Evolutionary conservation across 2,888 invertebrate genomes (phyloP), one percentile per base, ranked within the genome.

Genomic region (Rhorus exstirpatorius): DNA sequence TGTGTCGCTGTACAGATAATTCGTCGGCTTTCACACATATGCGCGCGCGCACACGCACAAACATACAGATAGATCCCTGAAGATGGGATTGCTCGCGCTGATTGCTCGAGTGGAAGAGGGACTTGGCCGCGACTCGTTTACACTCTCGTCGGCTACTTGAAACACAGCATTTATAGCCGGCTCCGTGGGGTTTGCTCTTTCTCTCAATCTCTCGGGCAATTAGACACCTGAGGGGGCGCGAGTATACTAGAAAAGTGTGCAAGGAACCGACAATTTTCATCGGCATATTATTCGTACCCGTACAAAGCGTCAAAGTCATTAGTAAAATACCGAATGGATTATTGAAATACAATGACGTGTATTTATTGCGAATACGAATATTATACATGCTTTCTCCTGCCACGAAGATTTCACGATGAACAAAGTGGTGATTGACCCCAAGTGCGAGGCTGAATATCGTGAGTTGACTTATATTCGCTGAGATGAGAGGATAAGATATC

Each of bases 41-140:
- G 53, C 19, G 35, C 35, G 14, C n/a, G 41, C 41, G 0, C 26
- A 26, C 8, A 53, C 51, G 31, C 17, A 68, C 53, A 38, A 10
- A 38, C 1, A 10, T 6, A 2, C 24, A 46, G 7, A 46, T n/a
- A 75, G 26, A 21, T 14, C 24, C 61, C 61, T 61, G 68, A 75
- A 82, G 74, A 70, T 74, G 75, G 74, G 74, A 78, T 79, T 75
- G 75, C 74, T 67, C 77, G 65, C 60, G 61, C 24, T 81, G 81
- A 81, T 81, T 81, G 71, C 70, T 81, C 76, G 53, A 67, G 67
- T 44, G 55, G 76, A 75, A 67, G 71, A 81, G 77, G 10, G 53
- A 76, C 67, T 68, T 38, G 21, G 68, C 44, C 65, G 60, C 58
- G 67, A 77, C 65, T 77, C 77, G 51, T n/a, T 81, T 71, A 71